phyloP scores from a whole-genome alignment of 2,113 vertebrate species.

The Australoheros scitulus region DNA sequence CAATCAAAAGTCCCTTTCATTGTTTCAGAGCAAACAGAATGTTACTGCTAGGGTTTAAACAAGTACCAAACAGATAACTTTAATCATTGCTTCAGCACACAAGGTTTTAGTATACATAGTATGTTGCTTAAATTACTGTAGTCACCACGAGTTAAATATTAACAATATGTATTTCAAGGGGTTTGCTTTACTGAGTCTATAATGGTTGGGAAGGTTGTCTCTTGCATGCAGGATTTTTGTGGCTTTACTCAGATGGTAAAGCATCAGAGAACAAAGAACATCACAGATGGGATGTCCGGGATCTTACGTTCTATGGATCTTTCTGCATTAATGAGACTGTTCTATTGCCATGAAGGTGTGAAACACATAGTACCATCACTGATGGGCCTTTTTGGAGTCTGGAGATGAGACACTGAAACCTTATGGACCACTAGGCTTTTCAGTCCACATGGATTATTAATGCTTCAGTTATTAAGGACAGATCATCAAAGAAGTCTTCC shows the following conservation, averaged over 20 bases:
- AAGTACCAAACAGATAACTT: constrained; percentile 14
- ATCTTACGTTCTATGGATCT: background rate
- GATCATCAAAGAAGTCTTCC: background rate
- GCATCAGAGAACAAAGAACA: background rate
- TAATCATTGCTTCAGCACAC: background rate
- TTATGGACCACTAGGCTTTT: constrained; percentile 4
- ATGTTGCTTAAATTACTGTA: background rate
- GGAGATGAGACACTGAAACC: background rate
- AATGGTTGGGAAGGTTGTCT: background rate
- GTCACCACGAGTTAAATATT: background rate
- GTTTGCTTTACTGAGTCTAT: background rate
- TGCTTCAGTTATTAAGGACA: background rate
- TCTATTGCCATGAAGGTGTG: constrained; percentile 3
- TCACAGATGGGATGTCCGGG: background rate
- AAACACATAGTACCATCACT: background rate
- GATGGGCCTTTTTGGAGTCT: background rate
- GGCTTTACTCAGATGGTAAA: background rate
- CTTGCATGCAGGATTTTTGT: background rate
- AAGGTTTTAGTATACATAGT: background rate
- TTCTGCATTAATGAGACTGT: background rate
- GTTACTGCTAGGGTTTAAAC: constrained; percentile 9
- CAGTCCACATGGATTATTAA: constrained; percentile 16
- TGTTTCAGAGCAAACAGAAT: constrained; percentile 2
- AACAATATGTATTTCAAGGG: fast-evolving
- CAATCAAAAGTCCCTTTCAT: background rate